phyloP scores from a whole-genome alignment of 1,140 invertebrate genomes.

The Pseudomyrmex gracilis region DNA sequence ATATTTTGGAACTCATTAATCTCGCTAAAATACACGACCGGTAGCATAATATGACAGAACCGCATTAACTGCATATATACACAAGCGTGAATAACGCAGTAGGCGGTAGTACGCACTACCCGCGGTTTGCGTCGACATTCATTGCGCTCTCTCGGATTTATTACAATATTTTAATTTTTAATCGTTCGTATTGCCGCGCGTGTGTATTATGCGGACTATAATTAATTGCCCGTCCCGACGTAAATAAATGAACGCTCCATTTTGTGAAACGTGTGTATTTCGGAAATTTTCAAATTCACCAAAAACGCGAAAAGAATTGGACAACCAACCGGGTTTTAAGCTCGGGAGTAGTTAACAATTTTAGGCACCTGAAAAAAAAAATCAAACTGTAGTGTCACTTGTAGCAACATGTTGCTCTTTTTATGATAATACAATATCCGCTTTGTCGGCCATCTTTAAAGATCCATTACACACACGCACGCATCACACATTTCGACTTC shows the following conservation, averaged over 20 bases:
- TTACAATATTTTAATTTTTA: conserved; percentile 61
- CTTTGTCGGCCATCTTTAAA: too few relatives aligned
- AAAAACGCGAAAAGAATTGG: neutral
- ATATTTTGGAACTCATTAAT: conserved; percentile 59
- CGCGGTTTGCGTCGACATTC: conserved; percentile 43
- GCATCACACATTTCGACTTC: neutral
- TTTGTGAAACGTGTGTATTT: conserved; percentile 18
- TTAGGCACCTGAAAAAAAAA: too few relatives aligned
- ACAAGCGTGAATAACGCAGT: conserved; percentile 57
- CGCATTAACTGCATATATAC: conserved; percentile 45
- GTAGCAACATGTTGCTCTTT: too few relatives aligned
- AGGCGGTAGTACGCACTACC: conserved; percentile 22
- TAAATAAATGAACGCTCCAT: conserved; percentile 43
- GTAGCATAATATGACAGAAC: conserved; percentile 43
- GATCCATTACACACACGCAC: too few relatives aligned
- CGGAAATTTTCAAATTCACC: conserved; percentile 16
- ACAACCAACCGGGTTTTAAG: too few relatives aligned
- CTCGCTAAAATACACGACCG: conserved; percentile 47
- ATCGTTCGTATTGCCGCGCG: conserved; percentile 5
- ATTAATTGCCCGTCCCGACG: conserved; percentile 41
- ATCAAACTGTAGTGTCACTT: too few relatives aligned
- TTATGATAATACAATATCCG: too few relatives aligned
- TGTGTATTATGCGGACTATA: conserved; percentile 50
- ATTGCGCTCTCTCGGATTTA: conserved; percentile 50
- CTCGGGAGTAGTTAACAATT: too few relatives aligned